Percentiles rank a stretch among this genome's conserved stretches.
These are phyloP conservation scores for Hypena proboscidalis DNA, from an alignment of 2,888 invertebrate genomes.

Conservation along the genomic window DNA sequence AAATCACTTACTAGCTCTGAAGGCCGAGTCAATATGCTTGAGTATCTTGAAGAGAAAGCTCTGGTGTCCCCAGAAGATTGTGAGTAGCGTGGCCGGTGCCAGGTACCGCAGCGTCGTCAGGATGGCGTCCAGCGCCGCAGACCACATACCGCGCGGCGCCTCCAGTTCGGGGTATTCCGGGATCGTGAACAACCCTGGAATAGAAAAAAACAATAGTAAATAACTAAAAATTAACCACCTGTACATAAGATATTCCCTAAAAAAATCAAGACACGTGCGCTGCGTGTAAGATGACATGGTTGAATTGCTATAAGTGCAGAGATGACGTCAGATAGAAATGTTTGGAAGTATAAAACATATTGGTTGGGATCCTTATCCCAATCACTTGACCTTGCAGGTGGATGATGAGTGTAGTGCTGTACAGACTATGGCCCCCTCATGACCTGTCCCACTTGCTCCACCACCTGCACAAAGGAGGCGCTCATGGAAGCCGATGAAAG, in stretches of 20 bases:
- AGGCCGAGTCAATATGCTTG: conserved; percentile 81
- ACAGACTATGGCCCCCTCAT: no score
- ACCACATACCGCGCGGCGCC: conserved; percentile 78
- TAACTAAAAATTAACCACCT: neutral
- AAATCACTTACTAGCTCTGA: conserved; percentile 79
- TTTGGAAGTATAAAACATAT: no score
- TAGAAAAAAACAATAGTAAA: conserved; percentile 2
- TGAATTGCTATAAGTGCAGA: no score
- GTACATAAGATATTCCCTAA: neutral
- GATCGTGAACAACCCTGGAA: conserved; percentile 79
- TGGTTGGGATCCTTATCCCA: no score
- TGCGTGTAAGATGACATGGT: no score
- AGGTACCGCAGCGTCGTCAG: conserved; percentile 83
- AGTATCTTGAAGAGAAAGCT: conserved; percentile 81
- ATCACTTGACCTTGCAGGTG: no score
- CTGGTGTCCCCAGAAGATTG: conserved; percentile 83
- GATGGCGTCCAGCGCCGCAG: conserved; percentile 72
- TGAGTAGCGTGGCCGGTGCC: conserved; percentile 84
- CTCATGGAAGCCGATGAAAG: no score
- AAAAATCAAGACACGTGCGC: no score
- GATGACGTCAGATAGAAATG: no score
- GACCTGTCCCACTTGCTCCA: no score
- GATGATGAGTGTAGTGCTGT: no score
- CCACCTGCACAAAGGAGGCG: no score
- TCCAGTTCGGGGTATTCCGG: conserved; percentile 78